Base-by-base conservation (phyloP, 2,888 invertebrate species). In the Pristionchus arcanus region DNA sequence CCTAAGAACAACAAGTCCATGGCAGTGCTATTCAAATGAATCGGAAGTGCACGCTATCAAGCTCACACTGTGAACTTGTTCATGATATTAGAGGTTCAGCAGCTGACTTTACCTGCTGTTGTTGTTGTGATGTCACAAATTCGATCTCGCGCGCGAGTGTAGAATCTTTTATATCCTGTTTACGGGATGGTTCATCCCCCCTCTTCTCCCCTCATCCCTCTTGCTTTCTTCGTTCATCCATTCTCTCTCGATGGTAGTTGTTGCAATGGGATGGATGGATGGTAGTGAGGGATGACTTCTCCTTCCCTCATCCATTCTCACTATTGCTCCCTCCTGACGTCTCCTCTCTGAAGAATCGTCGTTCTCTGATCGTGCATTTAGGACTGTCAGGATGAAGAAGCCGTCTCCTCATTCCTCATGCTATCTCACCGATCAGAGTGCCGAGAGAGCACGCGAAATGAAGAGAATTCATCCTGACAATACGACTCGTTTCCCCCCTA, bases 131-230 rank as follows among this genome's bases (percentile, higher is more conserved):
- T 31, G 25, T 49, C 81, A 37, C 34, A 2, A 25, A 81, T 49
- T 42, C 37, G 42, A 5, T 42, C 42, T 49, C 42, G 3, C 42
- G 49, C n/a, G 66, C n/a, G 66, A 66, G 66, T 66, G 28, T 66
- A 37, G 74, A 74, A 34, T 74, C 74, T 74, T 37, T 74, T 21
- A 83, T 86, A 34, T 59, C 66, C 86, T 66, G 37, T 86, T 86
- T 31, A 86, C 86, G n/a, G n/a, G 9, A 19, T 31, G 34, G n/a
- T 63, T 63, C 19, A 21, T 28, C 66, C n/a, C n/a, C 25, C 53
- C 21, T 19, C 16, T 83, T 25, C 42, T 28, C 42, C 81, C 53
- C 21, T 53, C 16, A 21, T 25, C 25, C n/a, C 34, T 34, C 28
- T n/a, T 53, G 13, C 25, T n/a, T 28, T n/a, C 81, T 15, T n/a